A percentile compares a stretch with the other conserved stretches of the same genome.
Evolutionary conservation across 2,888 invertebrate genomes (phyloP).

Genomic region (Panopea generosa): DNA sequence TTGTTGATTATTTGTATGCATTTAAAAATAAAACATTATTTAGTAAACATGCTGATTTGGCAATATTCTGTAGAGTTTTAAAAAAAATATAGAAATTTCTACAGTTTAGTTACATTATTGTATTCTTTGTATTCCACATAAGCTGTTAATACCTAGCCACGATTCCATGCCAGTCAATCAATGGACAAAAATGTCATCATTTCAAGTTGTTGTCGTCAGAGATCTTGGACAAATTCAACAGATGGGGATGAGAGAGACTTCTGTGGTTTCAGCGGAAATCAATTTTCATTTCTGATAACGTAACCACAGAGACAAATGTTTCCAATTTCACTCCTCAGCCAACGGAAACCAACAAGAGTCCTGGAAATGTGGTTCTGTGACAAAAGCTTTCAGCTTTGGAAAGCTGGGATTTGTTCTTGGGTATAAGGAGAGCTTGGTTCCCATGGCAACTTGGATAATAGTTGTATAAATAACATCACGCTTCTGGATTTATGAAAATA

Average conservation of each 20-base stretch:
- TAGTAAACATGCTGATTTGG: too few species aligned
- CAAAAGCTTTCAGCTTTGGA: slow-evolving; percentile 51
- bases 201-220: too few species aligned
- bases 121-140: too few species aligned
- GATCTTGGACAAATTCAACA: slow-evolving; percentile 31
- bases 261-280: slow-evolving; percentile 44
- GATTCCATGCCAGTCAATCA: too few species aligned
- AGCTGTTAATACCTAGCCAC: too few species aligned
- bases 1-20: too few species aligned
- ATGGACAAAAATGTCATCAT: too few species aligned
- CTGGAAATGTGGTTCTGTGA: slow-evolving; percentile 62
- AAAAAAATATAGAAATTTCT: too few species aligned
- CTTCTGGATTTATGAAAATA: slow-evolving; percentile 40
- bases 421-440: slow-evolving; percentile 29
- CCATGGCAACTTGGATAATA: slow-evolving; percentile 30
- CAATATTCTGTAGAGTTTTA: too few species aligned
- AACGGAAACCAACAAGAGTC: slow-evolving; percentile 57
- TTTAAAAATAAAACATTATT: too few species aligned
- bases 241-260: slow-evolving; percentile 44
- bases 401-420: slow-evolving; percentile 48
- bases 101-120: too few species aligned
- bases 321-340: slow-evolving; percentile 47
- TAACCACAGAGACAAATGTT: slow-evolving; percentile 59
- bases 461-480: slow-evolving; percentile 27
- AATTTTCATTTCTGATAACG: slow-evolving; percentile 62